These are phyloP conservation scores for Epsilonema sp. DNA, from an alignment of 2,888 invertebrate genomes.

Conservation along the genomic window DNA sequence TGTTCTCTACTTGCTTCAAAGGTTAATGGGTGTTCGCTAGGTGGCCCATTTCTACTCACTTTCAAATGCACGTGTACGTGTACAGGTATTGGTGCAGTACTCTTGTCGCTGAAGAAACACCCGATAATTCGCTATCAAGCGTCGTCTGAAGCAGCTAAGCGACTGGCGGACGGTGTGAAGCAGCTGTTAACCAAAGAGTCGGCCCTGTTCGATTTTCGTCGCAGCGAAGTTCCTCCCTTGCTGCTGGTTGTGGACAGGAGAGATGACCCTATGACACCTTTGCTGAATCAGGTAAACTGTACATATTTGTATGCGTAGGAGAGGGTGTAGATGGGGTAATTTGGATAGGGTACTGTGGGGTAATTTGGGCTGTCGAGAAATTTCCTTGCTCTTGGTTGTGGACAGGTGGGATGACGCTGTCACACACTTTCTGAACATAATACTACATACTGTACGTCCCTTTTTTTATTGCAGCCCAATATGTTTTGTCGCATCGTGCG, in stretches of 20 bases:
- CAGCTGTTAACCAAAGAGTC: slow-evolving; percentile 71
- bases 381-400: slow-evolving; percentile 63
- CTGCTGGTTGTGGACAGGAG: slow-evolving; percentile 73
- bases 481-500: neutral
- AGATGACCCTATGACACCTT: slow-evolving; percentile 83
- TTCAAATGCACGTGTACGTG: too few relatives aligned
- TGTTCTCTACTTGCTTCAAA: too few relatives aligned
- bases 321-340: slow-evolving; percentile 1
- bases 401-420: slow-evolving; percentile 86
- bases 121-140: slow-evolving; percentile 71
- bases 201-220: slow-evolving; percentile 62
- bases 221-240: slow-evolving; percentile 47
- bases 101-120: slow-evolving; percentile 70
- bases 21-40: too few relatives aligned
- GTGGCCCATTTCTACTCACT: too few relatives aligned
- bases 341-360: neutral
- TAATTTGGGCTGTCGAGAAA: too few relatives aligned
- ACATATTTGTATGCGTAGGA: too few relatives aligned
- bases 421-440: slow-evolving; percentile 80
- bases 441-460: slow-evolving; percentile 2
- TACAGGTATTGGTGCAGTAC: slow-evolving; percentile 54
- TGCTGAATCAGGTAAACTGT: slow-evolving; percentile 70
- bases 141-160: slow-evolving; percentile 60
- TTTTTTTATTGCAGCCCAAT: slow-evolving; percentile 7
- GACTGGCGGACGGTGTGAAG: slow-evolving; percentile 62